Base-by-base conservation (phyloP, 2,888 invertebrate genomes). In the Lobophora halterata region DNA sequence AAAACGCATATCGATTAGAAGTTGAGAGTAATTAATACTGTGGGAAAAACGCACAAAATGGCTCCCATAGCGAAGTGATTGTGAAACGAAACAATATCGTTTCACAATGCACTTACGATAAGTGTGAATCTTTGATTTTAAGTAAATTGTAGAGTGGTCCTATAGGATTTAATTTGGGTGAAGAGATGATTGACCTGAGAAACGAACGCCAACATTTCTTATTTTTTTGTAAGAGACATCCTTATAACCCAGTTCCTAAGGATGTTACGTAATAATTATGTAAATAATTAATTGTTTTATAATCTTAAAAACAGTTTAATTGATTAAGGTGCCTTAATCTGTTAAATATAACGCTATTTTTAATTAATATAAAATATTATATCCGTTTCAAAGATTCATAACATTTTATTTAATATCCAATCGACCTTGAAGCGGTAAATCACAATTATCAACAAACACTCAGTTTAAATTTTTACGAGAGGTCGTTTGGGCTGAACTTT, bases 1-100 rank as follows among this genome's bases (percentile, higher is more conserved):
- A 34, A 33, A 11, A 5, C 31, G 25, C 32, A 14, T 39, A 45
- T 39, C 35, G 35, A 45, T 44, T 44, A 7, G 38, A 28, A 35
- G 35, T 44, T 28, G 33, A 26, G 38, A 41, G 41, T 35, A 38
- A 23, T 10, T 6, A 17, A 27, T 23, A 5, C 29, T 45, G 40
- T 49, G 49, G 46, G 43, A 46, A 43, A 28, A 29, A 11, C 23
- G 3, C 5, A 16, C 13, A 16, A 27, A 34, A 26, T 29, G 20
- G 38, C 46, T 49, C 46, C 40, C 46, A 49, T 40, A 26, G 24
- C 31, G 24, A 25, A 39, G 24, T 33, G 7, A 43, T 48, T 40
- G 47, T 31, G 47, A 41, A 48, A 48, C 42, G n/a, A 27, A 27
- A 42, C 47, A 47, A 44, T 40, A 27, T 31, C 4, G 32, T 48